Conservation (phyloP, 2,113 vertebrate genomes). For the Falcunculus frontatus region DNA sequence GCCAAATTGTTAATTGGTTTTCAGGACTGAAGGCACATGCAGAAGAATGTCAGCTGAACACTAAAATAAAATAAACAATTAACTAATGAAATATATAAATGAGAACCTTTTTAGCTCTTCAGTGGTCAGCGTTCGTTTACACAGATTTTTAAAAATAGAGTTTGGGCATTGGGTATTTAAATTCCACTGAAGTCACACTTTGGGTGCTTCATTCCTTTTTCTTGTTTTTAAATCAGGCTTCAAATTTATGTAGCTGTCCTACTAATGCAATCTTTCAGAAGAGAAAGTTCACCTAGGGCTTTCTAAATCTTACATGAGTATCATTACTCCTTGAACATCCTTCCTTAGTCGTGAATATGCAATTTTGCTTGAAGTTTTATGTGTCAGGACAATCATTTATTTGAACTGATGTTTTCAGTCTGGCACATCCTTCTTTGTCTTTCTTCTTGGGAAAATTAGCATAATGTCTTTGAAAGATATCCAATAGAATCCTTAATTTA, state of each 20-base stretch:
- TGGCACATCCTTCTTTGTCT: slow-evolving; percentile 34
- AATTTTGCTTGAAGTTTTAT: slow-evolving; percentile 45
- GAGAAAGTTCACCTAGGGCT: slow-evolving; percentile 19
- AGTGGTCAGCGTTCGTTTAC: not conserved
- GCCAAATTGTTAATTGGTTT: not conserved
- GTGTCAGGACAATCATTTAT: slow-evolving; percentile 26
- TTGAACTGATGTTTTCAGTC: slow-evolving; percentile 24
- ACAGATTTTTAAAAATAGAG: not conserved
- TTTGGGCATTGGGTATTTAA: not conserved
- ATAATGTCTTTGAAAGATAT: slow-evolving; percentile 13
- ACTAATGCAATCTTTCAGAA: slow-evolving; percentile 26
- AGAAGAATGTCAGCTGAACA: not conserved
- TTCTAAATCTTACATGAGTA: slow-evolving; percentile 49
- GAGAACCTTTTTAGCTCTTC: not conserved
- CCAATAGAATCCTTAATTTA: slow-evolving; percentile 10
- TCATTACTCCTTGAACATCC: slow-evolving; percentile 33
- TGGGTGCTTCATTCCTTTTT: not conserved
- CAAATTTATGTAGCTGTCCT: slow-evolving; percentile 26
- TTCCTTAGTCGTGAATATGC: not conserved
- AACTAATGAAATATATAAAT: not conserved
- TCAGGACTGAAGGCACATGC: not conserved
- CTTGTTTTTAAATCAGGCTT: not conserved
- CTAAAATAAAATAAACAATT: not conserved
- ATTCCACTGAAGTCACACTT: not conserved
- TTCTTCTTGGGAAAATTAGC: slow-evolving; percentile 8